phyloP scores from a whole-genome alignment of 1,140 invertebrate genomes.

The Brachionus asplanchnoidis region DNA sequence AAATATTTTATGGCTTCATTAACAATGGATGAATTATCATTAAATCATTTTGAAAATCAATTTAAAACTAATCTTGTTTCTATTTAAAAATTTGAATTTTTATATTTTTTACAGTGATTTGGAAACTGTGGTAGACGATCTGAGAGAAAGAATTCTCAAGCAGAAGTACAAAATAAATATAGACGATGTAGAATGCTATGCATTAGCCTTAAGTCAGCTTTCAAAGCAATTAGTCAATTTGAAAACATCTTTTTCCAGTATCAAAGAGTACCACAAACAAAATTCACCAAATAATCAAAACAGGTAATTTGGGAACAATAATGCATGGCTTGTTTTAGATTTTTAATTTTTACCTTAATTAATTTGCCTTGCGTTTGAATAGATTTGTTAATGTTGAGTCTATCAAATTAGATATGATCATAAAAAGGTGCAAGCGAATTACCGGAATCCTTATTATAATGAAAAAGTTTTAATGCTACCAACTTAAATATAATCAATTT shows the following conservation, averaged over 20 bases:
- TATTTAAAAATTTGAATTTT: neutral
- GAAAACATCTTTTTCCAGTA: conserved; percentile 35
- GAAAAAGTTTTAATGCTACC: conserved; percentile 69
- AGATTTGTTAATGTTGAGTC: conserved; percentile 89
- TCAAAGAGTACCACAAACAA: conserved; percentile 15
- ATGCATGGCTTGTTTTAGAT: neutral
- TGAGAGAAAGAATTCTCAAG: conserved; percentile 88
- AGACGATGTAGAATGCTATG: conserved; percentile 92
- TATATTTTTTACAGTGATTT: conserved; percentile 66
- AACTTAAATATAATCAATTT: neutral
- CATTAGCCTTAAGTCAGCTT: conserved; percentile 77
- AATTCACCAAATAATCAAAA: neutral
- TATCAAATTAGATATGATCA: conserved; percentile 77
- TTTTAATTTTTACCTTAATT: neutral
- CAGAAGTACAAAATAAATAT: conserved; percentile 88
- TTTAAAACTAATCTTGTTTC: too few relatives aligned
- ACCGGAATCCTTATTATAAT: conserved; percentile 90
- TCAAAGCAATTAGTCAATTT: conserved; percentile 90
- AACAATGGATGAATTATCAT: too few relatives aligned
- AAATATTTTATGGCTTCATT: too few relatives aligned
- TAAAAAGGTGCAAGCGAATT: conserved; percentile 87
- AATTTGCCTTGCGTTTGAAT: conserved; percentile 40
- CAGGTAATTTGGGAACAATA: conserved; percentile 16
- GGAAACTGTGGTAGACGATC: conserved; percentile 85
- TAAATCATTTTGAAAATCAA: too few relatives aligned